Evolutionary conservation across 1,140 invertebrate species (phyloP).

Genomic region (Muscidifurax raptorellus): DNA sequence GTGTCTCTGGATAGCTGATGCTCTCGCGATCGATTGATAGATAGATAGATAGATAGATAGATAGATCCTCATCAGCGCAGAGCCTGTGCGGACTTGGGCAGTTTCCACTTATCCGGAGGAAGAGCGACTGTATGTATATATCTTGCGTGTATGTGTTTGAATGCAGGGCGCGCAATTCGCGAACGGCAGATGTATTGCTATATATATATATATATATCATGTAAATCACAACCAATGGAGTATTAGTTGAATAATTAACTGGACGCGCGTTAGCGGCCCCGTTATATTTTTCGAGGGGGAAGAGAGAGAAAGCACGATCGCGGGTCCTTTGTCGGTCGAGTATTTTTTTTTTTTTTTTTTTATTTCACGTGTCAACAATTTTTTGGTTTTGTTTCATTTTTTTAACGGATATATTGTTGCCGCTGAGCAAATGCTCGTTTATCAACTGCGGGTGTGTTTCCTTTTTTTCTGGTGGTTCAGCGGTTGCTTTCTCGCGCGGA

Average conservation of each 20-base stretch:
- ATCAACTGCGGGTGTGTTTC: too few relatives aligned
- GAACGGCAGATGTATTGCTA: constrained; percentile 67
- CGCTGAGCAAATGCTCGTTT: too few relatives aligned
- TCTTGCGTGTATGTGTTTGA: neutral
- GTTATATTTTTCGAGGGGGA: neutral
- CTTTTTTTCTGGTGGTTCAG: too few relatives aligned
- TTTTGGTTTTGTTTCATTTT: too few relatives aligned
- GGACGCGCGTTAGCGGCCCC: constrained; percentile 54
- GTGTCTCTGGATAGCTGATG: neutral
- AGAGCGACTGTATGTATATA: neutral
- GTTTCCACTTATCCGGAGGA: neutral
- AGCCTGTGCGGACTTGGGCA: neutral
- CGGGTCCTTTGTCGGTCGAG: constrained; percentile 34
- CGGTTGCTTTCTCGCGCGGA: too few relatives aligned
- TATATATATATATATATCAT: constrained; percentile 61
- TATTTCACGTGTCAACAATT: neutral
- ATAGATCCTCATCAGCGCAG: neutral
- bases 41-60: neutral
- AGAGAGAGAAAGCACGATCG: neutral
- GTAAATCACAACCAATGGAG: constrained; percentile 76
- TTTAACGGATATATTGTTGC: too few relatives aligned
- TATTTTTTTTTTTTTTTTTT: constrained; percentile 49
- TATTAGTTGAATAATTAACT: constrained; percentile 70
- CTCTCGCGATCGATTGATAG: neutral
- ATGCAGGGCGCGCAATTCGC: neutral